Evolutionary conservation across 2,113 vertebrate genomes (phyloP), one percentile per base, ranked within the genome.

Genomic region (Gallinago media): DNA sequence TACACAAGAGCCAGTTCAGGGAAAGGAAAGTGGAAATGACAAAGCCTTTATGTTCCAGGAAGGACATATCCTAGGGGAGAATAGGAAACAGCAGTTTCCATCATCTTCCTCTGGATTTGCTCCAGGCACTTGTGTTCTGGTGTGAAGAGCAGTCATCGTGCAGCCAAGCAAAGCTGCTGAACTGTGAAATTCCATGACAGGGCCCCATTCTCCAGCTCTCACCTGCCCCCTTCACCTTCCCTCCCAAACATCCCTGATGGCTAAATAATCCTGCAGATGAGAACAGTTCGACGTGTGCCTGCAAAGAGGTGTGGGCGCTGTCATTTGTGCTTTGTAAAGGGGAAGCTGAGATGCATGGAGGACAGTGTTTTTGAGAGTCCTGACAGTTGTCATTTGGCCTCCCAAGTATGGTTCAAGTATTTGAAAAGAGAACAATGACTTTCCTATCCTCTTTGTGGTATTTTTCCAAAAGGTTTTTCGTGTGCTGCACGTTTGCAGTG

Each of bases 251-350:
- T 15, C 62, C 36, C 49, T 21, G 34, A 0, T 1, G 17, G 31
- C 46, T 32, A 0, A 75, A 34, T 7, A 15, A 61, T 19, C 49
- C 71, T 52, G 3, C 0, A 2, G 46, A 3, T 11, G 25, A 56
- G 21, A 15, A 10, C 1, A 12, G 47, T 15, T 13, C 1, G 0
- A 12, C 0, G 0, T 9, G 54, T n/a, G 50, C 50, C 56, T 55
- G 78, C 42, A 50, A 4, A 59, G 61, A 61, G 42, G 9, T 68
- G 62, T 31, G 12, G 65, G 17, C 16, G 1, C 68, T 47, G 21
- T 1, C 52, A 2, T 6, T n/a, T 25, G 25, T 42, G 82, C 55
- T 46, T 49, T 54, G 42, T n/a, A 8, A 73, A 76, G 19, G 58
- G 12, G 25, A 82, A 58, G 15, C 44, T 9, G 19, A 73, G 65